Evolutionary conservation across 1,140 invertebrate genomes (phyloP).

Genomic region (Apis mellifera): Amel_HAv3.1 CM009944.2:6554001-6554500

Average conservation of each 20-base stretch:
- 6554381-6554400: not conserved
- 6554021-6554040: constrained; percentile 29
- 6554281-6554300: not conserved
- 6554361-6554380: not conserved
- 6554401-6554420: not conserved
- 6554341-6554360: too few relatives aligned
- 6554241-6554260: constrained; percentile 8
- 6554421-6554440: not conserved
- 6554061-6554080: not conserved
- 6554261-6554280: constrained; percentile 19
- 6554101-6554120: constrained; percentile 64
- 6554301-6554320: not conserved
- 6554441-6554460: not conserved
- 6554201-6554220: constrained; percentile 36
- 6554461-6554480: too few relatives aligned
- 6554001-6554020: not conserved
- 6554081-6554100: constrained; percentile 24
- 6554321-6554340: not conserved
- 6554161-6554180: constrained; percentile 60
- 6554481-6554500: not conserved
- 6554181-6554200: constrained; percentile 15
- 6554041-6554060: not conserved
- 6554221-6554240: constrained; percentile 60
- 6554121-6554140: constrained; percentile 66
- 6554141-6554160: constrained; percentile 48